phyloP scores from a whole-genome alignment of 1,140 invertebrate species.

The Euglossa dilemma region DNA sequence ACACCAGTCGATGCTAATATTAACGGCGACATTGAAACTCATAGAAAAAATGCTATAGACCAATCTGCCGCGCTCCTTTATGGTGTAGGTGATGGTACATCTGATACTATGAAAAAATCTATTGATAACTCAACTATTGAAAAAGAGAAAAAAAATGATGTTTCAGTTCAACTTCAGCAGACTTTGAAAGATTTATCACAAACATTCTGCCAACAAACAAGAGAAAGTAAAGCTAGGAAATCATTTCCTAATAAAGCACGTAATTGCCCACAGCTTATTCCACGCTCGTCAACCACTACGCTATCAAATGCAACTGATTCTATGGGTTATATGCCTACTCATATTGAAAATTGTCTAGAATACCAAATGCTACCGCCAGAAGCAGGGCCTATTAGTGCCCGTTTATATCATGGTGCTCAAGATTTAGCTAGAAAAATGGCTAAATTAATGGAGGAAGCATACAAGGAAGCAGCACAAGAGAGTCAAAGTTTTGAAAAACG shows the following conservation, averaged over 20 bases:
- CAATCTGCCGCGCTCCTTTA: constrained; percentile 23
- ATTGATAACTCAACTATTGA: neutral
- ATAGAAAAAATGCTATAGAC: constrained; percentile 4
- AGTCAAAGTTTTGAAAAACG: constrained; percentile 66
- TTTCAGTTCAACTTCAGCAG: neutral
- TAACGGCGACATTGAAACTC: neutral
- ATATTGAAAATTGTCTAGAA: neutral
- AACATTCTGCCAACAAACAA: constrained; percentile 22
- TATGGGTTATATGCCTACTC: constrained; percentile 67
- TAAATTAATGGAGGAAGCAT: constrained; percentile 76
- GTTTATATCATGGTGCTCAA: constrained; percentile 74
- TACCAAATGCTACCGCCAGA: constrained; percentile 78
- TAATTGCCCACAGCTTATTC: constrained; percentile 32
- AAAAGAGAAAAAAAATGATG: neutral
- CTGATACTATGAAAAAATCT: constrained; percentile 7
- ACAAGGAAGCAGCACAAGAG: constrained; percentile 73
- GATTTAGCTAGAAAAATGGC: constrained; percentile 76
- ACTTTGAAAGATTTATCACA: neutral
- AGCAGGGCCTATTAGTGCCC: constrained; percentile 81
- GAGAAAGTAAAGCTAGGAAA: constrained; percentile 75
- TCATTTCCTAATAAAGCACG: constrained; percentile 72
- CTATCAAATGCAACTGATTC: constrained; percentile 53
- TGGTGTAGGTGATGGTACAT: constrained; percentile 19
- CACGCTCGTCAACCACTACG: constrained; percentile 3
- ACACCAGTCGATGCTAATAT: neutral